These are phyloP conservation scores for Takifugu ocellatus DNA, from an alignment of 2,797 vertebrate species.

Conservation along the genomic window DNA sequence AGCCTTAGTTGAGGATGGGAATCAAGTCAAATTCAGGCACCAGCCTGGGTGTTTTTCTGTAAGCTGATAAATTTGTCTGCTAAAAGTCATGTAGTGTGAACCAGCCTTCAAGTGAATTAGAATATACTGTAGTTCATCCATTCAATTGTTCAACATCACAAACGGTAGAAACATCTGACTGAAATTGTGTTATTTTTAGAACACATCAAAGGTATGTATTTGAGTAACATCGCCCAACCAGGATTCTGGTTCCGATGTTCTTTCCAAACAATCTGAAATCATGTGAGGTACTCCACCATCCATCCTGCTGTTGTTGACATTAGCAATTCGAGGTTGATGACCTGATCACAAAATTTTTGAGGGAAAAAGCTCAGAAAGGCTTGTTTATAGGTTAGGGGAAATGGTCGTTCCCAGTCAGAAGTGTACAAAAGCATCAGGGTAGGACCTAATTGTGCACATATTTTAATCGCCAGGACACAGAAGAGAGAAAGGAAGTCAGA, in stretches of 20 bases:
- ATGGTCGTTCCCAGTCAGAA: not conserved
- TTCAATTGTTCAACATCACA: not conserved
- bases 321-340: no score
- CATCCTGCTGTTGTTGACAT: no score
- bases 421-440: constrained; percentile 24
- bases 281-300: no score
- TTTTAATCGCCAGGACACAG: not conserved
- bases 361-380: no score
- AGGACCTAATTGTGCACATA: constrained; percentile 21
- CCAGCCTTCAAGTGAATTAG: not conserved
- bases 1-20: not conserved
- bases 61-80: no score
- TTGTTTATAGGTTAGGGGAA: no score
- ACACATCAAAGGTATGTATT: not conserved
- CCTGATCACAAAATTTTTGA: no score
- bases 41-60: no score
- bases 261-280: constrained; percentile 26
- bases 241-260: constrained; percentile 41
- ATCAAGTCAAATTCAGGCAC: not conserved
- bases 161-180: not conserved
- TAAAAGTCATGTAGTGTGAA: no score
- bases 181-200: not conserved
- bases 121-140: not conserved
- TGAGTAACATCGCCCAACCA: not conserved
- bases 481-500: constrained; percentile 36